These are phyloP conservation scores for Trichacis sp. DNA, from an alignment of 2,888 invertebrate genomes.

Conservation along the genomic window DNA sequence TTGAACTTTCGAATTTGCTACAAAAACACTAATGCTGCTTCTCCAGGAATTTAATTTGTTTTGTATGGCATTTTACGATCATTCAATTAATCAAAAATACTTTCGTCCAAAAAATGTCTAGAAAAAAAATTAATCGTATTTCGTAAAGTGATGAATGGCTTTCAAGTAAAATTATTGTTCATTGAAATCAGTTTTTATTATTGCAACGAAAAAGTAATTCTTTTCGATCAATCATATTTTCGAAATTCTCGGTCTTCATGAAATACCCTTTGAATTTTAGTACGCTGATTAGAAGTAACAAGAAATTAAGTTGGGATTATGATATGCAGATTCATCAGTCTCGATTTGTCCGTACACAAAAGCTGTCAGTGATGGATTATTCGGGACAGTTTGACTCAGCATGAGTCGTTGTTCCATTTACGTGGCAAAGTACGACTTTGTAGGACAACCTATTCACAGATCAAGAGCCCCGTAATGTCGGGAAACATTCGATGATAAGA, in stretches of 20 bases:
- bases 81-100: neutral
- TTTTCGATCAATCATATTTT: neutral
- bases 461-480: neutral
- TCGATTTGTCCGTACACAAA: constrained; percentile 32
- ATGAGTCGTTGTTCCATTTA: constrained; percentile 24
- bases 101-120: too few relatives aligned
- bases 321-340: constrained; percentile 32
- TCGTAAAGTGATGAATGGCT: neutral
- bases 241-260: neutral
- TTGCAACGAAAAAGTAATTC: constrained; percentile 2
- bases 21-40: constrained; percentile 22
- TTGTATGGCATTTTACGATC: neutral
- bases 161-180: neutral
- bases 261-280: neutral
- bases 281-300: neutral
- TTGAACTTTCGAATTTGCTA: constrained; percentile 20
- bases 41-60: constrained; percentile 6
- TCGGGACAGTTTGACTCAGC: constrained; percentile 25
- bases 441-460: neutral
- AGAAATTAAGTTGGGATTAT: constrained; percentile 19
- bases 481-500: neutral
- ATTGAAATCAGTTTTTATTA: neutral
- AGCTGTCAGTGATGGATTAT: constrained; percentile 35
- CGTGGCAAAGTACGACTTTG: constrained; percentile 7
- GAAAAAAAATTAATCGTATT: neutral